Evolutionary conservation across 2,888 invertebrate species (phyloP).

Genomic region (Thumatha senex): DNA sequence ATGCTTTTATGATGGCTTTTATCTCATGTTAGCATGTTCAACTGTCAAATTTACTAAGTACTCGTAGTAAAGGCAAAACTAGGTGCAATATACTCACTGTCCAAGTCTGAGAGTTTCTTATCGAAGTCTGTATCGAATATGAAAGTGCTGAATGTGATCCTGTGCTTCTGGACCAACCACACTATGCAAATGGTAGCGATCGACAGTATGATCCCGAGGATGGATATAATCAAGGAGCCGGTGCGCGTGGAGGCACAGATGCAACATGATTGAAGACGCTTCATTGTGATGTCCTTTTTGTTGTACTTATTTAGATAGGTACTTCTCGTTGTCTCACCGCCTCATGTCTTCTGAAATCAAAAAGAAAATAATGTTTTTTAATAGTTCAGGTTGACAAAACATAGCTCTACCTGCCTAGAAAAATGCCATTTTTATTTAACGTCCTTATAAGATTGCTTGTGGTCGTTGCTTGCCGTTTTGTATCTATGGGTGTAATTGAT

Average conservation of each 20-base stretch:
- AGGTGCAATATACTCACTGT: constrained; percentile 76
- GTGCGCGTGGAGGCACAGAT: constrained; percentile 88
- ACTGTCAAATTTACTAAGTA: too few relatives aligned
- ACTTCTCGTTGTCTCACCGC: constrained; percentile 32
- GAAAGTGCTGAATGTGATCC: constrained; percentile 90
- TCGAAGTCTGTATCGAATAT: constrained; percentile 86
- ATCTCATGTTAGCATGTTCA: too few relatives aligned
- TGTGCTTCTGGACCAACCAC: constrained; percentile 81
- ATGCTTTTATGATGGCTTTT: too few relatives aligned
- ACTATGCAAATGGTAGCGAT: constrained; percentile 87
- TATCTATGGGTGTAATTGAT: too few relatives aligned
- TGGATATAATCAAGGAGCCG: constrained; percentile 89
- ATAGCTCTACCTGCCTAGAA: too few relatives aligned
- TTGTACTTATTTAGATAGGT: constrained; percentile 8
- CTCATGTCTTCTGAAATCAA: constrained; percentile 49
- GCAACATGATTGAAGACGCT: constrained; percentile 87
- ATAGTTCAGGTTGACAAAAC: not conserved
- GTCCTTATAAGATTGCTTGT: too few relatives aligned
- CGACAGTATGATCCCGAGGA: constrained; percentile 89
- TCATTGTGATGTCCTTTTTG: constrained; percentile 51
- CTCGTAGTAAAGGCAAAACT: too few relatives aligned
- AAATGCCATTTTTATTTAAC: too few relatives aligned
- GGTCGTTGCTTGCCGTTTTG: too few relatives aligned
- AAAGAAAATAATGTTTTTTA: not conserved
- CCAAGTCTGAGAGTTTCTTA: constrained; percentile 83